Base-by-base conservation (phyloP, 1,140 invertebrate species). In the Caenorhabditis remanei region DNA sequence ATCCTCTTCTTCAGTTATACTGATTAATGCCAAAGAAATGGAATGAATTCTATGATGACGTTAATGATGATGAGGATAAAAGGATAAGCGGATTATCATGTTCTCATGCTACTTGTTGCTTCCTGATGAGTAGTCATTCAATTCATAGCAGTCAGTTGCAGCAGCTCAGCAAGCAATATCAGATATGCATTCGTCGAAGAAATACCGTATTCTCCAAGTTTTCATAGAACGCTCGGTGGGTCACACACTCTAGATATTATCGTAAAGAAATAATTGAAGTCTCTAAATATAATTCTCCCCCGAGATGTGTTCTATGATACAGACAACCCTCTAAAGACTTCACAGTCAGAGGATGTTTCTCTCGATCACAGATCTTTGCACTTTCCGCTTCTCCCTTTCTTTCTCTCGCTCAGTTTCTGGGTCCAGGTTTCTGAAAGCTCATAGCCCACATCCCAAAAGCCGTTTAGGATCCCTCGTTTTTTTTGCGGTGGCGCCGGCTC, bases 11-110 rank as follows among this genome's bases (percentile, higher is more conserved):
- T 40, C 13, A 61, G 13, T 8, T 2, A 46, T 41, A 46, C 40
- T 71, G 43, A 79, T 79, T 79, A 79, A 79, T 79, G 71, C 21
- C 71, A 50, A 79, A 9, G 50, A 16, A 9, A 50, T 50, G 50
- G n/a, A 8, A 16, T 65, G 32, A 75, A 75, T 46, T 75, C 67
- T 75, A 48, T 79, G 71, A 79, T 79, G 71, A 79, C 71, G 71
- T 79, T 79, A 79, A 79, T 79, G 71, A 71, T 43, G 50, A n/a
- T 43, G 65, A 13, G 40, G 4, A 21, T 46, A n/a, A 50, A n/a
- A 79, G 13, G 71, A 24, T 21, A 53, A 21, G 8, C 6, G 40
- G 43, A 79, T 50, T 41, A 48, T 50, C 32, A n/a, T 46, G 16
- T 8, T 24, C 46, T 21, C 3, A 43, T 50, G 19, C n/a, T 2